Conservation (phyloP, 37 sponge, comb jelly and placozoan genomes). For the Haliclona indistincta region DNA sequence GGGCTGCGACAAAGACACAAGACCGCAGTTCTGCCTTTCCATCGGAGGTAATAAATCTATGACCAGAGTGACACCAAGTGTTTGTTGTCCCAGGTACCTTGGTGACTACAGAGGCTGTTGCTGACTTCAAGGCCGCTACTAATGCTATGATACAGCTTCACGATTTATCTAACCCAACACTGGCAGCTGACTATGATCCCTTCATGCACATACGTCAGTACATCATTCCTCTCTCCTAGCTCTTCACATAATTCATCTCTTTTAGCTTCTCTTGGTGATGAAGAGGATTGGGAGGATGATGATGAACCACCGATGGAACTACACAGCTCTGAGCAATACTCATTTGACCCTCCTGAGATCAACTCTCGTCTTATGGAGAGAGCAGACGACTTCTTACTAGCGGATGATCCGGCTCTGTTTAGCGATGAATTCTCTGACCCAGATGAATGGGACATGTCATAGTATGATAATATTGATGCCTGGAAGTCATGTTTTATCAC, state of each 20-base stretch:
- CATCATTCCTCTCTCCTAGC: too few species aligned
- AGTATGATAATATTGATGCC: too few species aligned
- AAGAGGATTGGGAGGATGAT: constrained; percentile 43
- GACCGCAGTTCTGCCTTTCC: background rate
- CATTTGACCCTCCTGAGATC: background rate
- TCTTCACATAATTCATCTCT: too few species aligned
- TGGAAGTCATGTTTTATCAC: too few species aligned
- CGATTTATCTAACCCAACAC: constrained; percentile 44
- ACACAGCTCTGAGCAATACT: background rate
- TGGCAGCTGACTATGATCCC: constrained; percentile 51
- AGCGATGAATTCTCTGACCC: constrained; percentile 72
- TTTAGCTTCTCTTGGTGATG: too few species aligned
- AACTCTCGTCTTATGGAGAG: background rate
- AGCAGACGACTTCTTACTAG: constrained; percentile 47
- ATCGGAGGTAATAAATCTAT: constrained; percentile 29
- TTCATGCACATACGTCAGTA: constrained; percentile 38
- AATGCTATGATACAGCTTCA: constrained; percentile 43
- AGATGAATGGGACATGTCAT: constrained; percentile 56
- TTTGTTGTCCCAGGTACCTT: constrained; percentile 33
- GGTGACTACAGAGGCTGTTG: constrained; percentile 21
- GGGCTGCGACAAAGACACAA: background rate
- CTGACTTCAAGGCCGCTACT: constrained; percentile 38
- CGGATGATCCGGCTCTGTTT: constrained; percentile 59
- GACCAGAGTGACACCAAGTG: background rate
- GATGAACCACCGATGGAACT: background rate